phyloP scores from a whole-genome alignment of 2,113 vertebrate genomes.

The Axis porcinus region DNA sequence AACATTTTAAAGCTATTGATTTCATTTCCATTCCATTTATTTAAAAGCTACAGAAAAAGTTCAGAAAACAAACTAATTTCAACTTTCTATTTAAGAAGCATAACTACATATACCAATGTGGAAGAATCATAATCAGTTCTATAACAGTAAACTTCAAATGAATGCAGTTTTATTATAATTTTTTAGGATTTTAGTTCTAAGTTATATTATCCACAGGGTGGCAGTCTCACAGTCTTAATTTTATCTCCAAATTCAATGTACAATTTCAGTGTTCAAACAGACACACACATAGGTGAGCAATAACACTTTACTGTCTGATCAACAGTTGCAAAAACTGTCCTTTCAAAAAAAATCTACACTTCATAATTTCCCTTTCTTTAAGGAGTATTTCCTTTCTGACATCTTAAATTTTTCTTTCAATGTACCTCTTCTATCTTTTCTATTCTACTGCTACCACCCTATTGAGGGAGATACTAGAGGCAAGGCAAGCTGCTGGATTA shows the following conservation, averaged over 20 bases:
- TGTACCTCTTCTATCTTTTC: neutral
- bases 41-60: neutral
- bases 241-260: neutral
- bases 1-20: neutral
- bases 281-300: neutral
- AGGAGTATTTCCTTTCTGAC: neutral
- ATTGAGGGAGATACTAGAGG: neutral
- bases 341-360: neutral
- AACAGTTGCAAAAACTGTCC: neutral
- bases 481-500: neutral
- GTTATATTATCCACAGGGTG: conserved; percentile 73
- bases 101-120: neutral
- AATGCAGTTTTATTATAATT: neutral
- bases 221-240: conserved; percentile 67
- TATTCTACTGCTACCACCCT: neutral
- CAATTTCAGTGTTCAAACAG: conserved; percentile 6
- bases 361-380: neutral
- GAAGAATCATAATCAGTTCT: neutral
- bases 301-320: neutral
- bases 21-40: neutral
- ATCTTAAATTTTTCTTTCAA: neutral
- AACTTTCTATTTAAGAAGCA: neutral
- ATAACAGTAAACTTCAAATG: conserved; percentile 1
- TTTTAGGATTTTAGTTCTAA: neutral
- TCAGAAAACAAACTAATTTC: neutral